Evolutionary conservation across 2,888 invertebrate species (phyloP).

Genomic region (Heliconius ismenius): DNA sequence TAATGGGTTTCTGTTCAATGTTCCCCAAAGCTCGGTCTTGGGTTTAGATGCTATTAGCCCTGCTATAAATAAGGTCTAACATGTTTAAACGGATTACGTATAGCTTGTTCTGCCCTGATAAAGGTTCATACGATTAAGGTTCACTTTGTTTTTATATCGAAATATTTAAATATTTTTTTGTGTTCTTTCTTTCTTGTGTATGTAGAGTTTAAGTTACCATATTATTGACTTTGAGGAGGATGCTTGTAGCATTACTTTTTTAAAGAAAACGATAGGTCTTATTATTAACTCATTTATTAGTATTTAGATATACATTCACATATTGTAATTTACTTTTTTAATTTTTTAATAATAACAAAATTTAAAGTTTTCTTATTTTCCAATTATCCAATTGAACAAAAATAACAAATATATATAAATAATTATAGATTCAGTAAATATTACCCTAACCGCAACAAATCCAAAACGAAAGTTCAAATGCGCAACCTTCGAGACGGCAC

Average conservation of each 20-base stretch:
- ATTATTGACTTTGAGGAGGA: not conserved
- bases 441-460: not conserved
- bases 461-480: not conserved
- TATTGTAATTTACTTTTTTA: not conserved
- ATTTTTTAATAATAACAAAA: not conserved
- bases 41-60: conserved; percentile 73
- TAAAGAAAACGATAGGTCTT: not conserved
- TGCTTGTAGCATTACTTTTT: not conserved
- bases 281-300: not conserved
- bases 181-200: not conserved
- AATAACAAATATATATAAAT: not conserved
- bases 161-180: conserved; percentile 18
- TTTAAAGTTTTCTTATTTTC: not conserved
- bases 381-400: not conserved
- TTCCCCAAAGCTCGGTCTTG: conserved; percentile 57
- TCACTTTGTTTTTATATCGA: conserved; percentile 35
- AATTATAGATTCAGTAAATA: not conserved
- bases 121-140: conserved; percentile 57
- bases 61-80: conserved; percentile 77
- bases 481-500: conserved; percentile 3
- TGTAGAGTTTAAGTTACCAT: not conserved
- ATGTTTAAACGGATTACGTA: conserved; percentile 76
- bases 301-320: not conserved
- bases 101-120: conserved; percentile 72
- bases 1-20: conserved; percentile 54